phyloP scores from a whole-genome alignment of 2,797 vertebrate genomes.

The Pteronotus mesoamericanus region DNA sequence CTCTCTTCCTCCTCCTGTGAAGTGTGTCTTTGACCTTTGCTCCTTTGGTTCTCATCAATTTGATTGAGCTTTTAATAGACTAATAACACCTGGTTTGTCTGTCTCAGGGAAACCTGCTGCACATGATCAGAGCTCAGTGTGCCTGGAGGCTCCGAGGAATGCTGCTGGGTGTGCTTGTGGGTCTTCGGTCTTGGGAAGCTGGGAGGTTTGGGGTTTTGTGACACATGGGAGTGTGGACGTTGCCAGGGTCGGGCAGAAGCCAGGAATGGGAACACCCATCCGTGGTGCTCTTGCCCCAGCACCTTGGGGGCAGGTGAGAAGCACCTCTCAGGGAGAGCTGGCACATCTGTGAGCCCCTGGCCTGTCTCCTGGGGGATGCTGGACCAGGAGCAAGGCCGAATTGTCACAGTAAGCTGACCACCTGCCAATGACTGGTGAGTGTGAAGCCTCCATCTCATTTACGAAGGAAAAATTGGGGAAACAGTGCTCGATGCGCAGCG shows the following conservation, averaged over 20 bases:
- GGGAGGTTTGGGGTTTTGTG: background rate
- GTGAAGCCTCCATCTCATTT: background rate
- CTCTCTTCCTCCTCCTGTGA: background rate
- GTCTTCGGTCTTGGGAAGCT: too few relatives aligned
- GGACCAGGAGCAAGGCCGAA: background rate
- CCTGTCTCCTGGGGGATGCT: background rate
- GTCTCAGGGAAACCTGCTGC: accelerated
- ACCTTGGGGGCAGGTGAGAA: background rate
- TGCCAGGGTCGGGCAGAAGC: background rate
- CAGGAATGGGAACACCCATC: background rate
- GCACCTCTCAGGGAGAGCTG: background rate
- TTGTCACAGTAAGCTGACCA: background rate
- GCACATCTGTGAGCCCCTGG: background rate
- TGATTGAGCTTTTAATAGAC: background rate
- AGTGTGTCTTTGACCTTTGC: background rate
- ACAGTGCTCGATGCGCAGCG: background rate
- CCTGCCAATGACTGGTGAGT: background rate
- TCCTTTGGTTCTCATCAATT: background rate
- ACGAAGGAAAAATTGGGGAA: background rate
- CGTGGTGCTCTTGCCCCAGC: background rate
- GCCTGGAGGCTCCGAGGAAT: background rate
- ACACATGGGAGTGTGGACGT: background rate
- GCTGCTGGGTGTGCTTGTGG: background rate
- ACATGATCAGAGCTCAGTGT: background rate
- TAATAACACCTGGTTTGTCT: background rate